Evolutionary conservation across 1,140 invertebrate species (phyloP), one percentile per base, ranked within the genome.

Genomic region (Lethocerus indicus): DNA sequence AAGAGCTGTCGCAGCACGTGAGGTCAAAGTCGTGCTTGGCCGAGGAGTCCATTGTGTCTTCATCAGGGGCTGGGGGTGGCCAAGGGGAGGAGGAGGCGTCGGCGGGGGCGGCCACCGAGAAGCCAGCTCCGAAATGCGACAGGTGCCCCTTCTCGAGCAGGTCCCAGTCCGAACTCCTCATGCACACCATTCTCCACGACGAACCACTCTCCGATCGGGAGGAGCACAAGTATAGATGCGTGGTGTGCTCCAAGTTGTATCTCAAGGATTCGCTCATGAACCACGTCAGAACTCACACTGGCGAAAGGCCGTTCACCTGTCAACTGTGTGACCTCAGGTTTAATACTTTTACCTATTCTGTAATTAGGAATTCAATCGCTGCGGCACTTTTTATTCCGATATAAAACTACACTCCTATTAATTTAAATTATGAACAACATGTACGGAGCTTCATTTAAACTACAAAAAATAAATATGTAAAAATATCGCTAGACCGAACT

Each of bases 231-330:
- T 79, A 79, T 37, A 60, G 62, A 1, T 85, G 82, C 55, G 74
- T 74, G 0, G 53, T 76, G 1, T 84, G 85, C 52, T 65, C 77
- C 0, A 80, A 80, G 51, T 69, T 71, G 16, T 81, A 87, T 53
- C 71, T 66, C 13, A 85, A 83, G 58, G 62, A 71, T 1, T 76
- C 78, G 0, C 63, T 87, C 13, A 66, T 74, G 1, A 71, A 73
- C 25, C 84, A 88, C 60, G 65, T 86, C 35, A 68, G 77, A 21
- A 69, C 71, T 25, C 83, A 84, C 58, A 86, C 82, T 0, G 75
- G 80, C 18, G 88, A 92, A 59, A 78, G 81, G 53, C 83, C 83
- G 0, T 86, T 73, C 53, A 59, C 70, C 18, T 86, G 82, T 52
- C 49, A 58, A 0, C 63, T 66, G 0, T 86, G 82, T 58, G 58